phyloP scores from a whole-genome alignment of 2,888 invertebrate species.

The Cotesia congregata region DNA sequence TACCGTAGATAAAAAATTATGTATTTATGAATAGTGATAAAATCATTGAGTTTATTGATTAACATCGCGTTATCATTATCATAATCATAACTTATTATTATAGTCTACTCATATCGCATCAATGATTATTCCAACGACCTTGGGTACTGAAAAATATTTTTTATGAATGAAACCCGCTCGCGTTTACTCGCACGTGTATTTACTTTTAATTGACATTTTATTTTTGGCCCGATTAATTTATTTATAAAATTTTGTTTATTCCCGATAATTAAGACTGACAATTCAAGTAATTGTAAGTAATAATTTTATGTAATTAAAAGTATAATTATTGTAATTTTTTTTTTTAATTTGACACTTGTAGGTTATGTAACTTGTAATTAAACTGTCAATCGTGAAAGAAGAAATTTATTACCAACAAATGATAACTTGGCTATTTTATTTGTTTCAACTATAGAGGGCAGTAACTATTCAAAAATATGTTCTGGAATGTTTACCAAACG shows the following conservation, averaged over 20 bases:
- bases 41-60: neutral
- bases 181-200: neutral
- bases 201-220: neutral
- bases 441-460: neutral
- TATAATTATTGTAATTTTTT: too few species aligned
- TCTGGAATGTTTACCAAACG: neutral
- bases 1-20: neutral
- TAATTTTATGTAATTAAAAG: too few species aligned
- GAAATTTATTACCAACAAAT: neutral
- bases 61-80: neutral
- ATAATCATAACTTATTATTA: neutral
- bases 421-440: neutral
- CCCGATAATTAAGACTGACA: neutral
- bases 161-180: constrained; percentile 13
- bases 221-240: neutral
- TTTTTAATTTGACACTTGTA: too few species aligned
- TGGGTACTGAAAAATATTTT: neutral
- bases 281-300: too few species aligned
- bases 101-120: neutral
- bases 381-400: too few species aligned
- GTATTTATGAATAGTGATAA: neutral
- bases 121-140: neutral
- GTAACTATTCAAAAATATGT: neutral
- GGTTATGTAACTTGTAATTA: too few species aligned
- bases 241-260: neutral